Base-by-base conservation (phyloP, 2,113 vertebrate species). In the Astatoreochromis straeleni region DNA sequence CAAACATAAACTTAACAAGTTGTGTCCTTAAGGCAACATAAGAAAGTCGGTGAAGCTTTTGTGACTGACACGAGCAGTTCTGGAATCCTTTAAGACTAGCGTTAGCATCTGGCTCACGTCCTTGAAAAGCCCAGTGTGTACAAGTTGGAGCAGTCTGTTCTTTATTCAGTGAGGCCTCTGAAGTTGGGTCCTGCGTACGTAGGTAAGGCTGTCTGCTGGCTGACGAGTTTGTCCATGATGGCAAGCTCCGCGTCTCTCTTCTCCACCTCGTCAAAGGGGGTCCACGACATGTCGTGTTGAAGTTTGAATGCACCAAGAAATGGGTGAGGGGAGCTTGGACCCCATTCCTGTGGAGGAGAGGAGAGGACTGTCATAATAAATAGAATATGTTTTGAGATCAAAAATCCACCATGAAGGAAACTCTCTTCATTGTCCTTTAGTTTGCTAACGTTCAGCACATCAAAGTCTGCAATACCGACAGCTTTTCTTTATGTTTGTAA, bases 201-300 rank as follows among this genome's bases (percentile, higher is more conserved):
- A 0, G 97, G 97, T 26, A 98, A 89, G 0, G 96, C 92, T 3
- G 94, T 86, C 80, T 98, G 97, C 7, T 95, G 97, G 94, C 90
- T 97, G 58, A 99, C 90, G 17, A 99, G 93, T 91, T 98, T 99
- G 86, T 97, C 97, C 95, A 99, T 95, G 70, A 97, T 87, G 87
- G 95, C 86, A 1, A 97, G 92, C 94, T 98, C 97, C 33, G 97
- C 93, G 12, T 99, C 98, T 82, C 95, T 96, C 87, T 97, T 97
- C 89, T 97, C 97, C 11, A 97, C 94, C 17, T 98, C 95, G 5
- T 98, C 97, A 5, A 94, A 84, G 0, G 98, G 97, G 24, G 97
- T 99, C 99, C 99, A 99, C 31, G 99, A 99, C 97, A 99, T 97
- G 95, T 99, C 99, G 0, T 97, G 95, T 58, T 99, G 98, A 7